Conservation (phyloP, 2,113 vertebrate species). For the Opisthocomus hoazin region DNA sequence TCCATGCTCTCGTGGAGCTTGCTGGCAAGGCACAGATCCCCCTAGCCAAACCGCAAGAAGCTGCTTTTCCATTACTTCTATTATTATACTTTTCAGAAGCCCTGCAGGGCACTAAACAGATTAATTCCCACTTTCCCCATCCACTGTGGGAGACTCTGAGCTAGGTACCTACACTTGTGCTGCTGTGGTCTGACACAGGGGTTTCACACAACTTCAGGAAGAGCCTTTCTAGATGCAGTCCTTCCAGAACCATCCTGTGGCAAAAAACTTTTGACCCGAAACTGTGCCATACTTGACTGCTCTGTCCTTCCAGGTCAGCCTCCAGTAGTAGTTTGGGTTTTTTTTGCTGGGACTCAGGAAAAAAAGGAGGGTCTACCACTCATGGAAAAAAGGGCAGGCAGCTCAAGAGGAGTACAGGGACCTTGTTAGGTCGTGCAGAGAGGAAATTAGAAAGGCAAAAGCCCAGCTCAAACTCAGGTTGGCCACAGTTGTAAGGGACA, state of each 20-base stretch:
- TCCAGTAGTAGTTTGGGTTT: too few relatives aligned
- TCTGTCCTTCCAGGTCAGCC: neutral
- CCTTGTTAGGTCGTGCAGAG: too few relatives aligned
- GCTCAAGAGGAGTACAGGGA: too few relatives aligned
- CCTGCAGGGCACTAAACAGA: neutral
- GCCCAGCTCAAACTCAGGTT: too few relatives aligned
- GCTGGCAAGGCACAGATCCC: neutral
- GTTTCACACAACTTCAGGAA: neutral
- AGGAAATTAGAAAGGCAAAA: too few relatives aligned
- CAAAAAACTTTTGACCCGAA: neutral
- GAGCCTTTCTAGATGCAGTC: neutral
- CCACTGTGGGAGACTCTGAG: neutral
- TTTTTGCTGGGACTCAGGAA: too few relatives aligned
- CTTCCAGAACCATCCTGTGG: neutral
- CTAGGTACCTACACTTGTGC: neutral
- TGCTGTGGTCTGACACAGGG: neutral
- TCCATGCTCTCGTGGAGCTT: neutral
- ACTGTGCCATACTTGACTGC: accelerated
- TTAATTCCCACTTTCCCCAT: neutral
- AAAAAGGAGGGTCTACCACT: too few relatives aligned
- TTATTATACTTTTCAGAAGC: neutral
- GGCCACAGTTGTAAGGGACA: too few relatives aligned
- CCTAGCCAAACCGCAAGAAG: neutral
- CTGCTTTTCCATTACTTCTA: neutral
- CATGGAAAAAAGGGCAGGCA: too few relatives aligned